These are phyloP conservation scores for Papilio gigon DNA, from an alignment of 2,888 invertebrate genomes.

Conservation along the genomic window DNA sequence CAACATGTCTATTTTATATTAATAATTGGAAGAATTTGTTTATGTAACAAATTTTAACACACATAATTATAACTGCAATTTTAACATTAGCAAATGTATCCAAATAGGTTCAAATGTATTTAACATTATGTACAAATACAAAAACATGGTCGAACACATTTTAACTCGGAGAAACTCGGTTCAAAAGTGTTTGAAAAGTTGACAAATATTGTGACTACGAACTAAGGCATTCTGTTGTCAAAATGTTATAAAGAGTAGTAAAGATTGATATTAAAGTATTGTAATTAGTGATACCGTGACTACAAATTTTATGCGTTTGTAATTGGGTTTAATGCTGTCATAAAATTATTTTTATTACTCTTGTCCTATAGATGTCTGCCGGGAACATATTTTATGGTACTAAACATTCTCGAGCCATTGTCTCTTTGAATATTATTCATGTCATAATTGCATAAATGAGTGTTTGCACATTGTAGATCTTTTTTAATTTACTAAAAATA, in stretches of 20 bases:
- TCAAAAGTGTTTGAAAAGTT: no score
- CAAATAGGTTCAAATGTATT: no score
- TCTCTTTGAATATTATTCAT: not conserved
- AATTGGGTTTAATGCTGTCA: constrained; percentile 19
- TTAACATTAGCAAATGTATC: no score
- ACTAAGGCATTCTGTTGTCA: not conserved
- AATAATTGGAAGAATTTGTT: constrained; percentile 4
- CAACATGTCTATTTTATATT: constrained; percentile 26
- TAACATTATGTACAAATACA: no score
- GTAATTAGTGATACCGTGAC: constrained; percentile 5
- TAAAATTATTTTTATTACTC: constrained; percentile 10
- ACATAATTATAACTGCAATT: no score
- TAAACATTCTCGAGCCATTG: not conserved
- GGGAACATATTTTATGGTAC: not conserved
- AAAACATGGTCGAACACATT: no score
- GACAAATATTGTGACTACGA: no score
- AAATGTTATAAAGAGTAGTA: not conserved
- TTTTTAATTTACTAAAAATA: not conserved
- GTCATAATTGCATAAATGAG: not conserved
- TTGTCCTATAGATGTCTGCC: constrained; percentile 10
- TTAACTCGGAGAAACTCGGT: no score
- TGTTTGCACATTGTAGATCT: no score
- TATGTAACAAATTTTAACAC: not conserved
- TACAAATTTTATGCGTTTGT: constrained; percentile 9
- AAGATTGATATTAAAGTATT: constrained; percentile 1